Base-by-base conservation (phyloP, 1,140 invertebrate species). In the Gryon sp. region DNA sequence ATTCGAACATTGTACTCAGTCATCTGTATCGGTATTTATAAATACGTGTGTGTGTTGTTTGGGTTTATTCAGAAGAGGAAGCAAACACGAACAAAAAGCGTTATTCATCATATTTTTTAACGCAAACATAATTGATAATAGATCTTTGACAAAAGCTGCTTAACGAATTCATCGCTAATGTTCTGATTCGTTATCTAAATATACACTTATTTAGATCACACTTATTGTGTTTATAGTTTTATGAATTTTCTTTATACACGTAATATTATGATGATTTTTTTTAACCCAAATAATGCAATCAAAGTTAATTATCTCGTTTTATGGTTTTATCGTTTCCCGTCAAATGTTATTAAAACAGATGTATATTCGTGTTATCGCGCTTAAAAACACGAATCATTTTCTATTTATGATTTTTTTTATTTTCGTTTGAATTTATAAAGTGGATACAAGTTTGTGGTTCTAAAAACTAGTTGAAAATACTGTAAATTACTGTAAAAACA, bases 101-200 rank as follows among this genome's bases (percentile, higher is more conserved):
- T 12, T 28, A 59, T 24, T 48, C 14, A 38, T 48, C 28, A 14
- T 18, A 19, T n/a, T 8, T 30, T 63, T 41, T 11, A 19, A 26
- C 46, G 19, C 22, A 18, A 60, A 63, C 52, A 41, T 43, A 50
- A 41, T 30, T 50, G 48, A 46, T 65, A 53, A 45, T 36, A 24
- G 2, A 45, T 22, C 22, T 55, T 48, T 30, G 16, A 34, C 28
- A 53, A 66, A 66, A 52, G 46, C 14, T 15, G 11, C n/a, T 45
- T 30, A 40, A 20, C 32, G 24, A 62, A 62, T 40, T 38, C 11
- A 22, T 8, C 14, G 22, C n/a, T 3, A 26, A 46, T 45, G 28
- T 19, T 55, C 41, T 19, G 41, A 66, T 55, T 16, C 14, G 28
- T 48, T 57, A 50, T 68, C 52, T 68, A 30, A 32, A 43, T 32